Percentiles rank a stretch among this genome's conserved stretches.
Conservation (phyloP, 2,113 vertebrate species). For the Gasterosteus nipponicus region DNA sequence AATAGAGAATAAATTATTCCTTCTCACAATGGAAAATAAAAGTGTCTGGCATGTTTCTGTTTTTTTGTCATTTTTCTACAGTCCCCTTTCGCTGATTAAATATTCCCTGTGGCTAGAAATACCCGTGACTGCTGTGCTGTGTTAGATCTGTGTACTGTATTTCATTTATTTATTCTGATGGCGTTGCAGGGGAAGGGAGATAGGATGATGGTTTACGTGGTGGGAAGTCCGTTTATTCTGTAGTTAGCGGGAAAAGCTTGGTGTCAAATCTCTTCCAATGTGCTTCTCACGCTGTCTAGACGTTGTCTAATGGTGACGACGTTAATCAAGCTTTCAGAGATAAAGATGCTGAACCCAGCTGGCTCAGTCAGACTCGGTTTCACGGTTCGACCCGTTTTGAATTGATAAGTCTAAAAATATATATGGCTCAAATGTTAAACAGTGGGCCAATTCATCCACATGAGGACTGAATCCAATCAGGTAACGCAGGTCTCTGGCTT, state of each 20-base stretch:
- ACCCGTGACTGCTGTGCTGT: not conserved
- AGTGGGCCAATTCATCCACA: not conserved
- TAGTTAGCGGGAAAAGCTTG: not conserved
- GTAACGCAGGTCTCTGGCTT: not conserved
- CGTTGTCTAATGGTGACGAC: not conserved
- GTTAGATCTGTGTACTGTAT: not conserved
- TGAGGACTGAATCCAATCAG: not conserved
- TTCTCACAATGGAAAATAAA: slow-evolving; percentile 63
- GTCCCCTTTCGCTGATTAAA: not conserved
- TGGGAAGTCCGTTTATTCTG: too few relatives aligned
- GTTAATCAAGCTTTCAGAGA: not conserved
- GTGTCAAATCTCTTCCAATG: not conserved
- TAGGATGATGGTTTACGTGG: not conserved
- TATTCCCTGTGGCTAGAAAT: slow-evolving; percentile 1
- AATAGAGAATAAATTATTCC: slow-evolving; percentile 37
- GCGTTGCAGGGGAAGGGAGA: not conserved
- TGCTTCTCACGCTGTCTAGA: not conserved
- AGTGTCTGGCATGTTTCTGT: slow-evolving; percentile 32
- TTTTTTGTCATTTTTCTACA: slow-evolving; percentile 10
- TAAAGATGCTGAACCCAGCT: not conserved
- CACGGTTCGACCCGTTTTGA: not conserved
- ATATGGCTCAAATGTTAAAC: not conserved
- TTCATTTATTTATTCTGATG: slow-evolving; percentile 2
- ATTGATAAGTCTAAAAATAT: not conserved
- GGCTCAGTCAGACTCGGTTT: slow-evolving; percentile 1